These are phyloP conservation scores for Rutilus rutilus DNA, from an alignment of 2,113 vertebrate species.

Conservation along the genomic window DNA sequence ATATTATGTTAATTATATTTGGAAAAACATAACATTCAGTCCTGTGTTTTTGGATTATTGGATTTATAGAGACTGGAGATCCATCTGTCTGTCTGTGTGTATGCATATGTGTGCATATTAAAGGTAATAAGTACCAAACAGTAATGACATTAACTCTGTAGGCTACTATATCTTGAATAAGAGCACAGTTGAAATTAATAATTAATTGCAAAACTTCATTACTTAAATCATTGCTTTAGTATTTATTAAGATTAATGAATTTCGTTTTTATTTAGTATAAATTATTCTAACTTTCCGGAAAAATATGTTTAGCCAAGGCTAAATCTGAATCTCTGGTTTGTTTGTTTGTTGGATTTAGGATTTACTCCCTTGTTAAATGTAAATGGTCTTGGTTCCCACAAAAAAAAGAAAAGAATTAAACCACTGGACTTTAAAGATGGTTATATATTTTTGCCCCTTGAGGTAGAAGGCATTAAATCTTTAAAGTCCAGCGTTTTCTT, in stretches of 20 bases:
- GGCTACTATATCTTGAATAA: too few relatives aligned
- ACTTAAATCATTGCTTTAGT: neutral
- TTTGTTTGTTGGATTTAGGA: neutral
- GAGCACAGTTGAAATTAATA: neutral
- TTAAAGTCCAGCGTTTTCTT: conserved; percentile 45
- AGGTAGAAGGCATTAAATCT: too few relatives aligned
- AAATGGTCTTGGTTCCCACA: neutral
- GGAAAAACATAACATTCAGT: neutral
- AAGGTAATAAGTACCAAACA: too few relatives aligned
- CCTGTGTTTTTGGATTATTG: neutral
- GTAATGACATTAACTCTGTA: too few relatives aligned
- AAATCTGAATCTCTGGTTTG: neutral
- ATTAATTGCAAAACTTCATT: neutral
- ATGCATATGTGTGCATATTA: too few relatives aligned
- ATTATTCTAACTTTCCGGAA: neutral
- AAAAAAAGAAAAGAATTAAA: neutral
- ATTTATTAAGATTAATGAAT: neutral
- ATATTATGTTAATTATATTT: conserved; percentile 5
- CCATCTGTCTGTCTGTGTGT: too few relatives aligned
- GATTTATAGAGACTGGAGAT: neutral
- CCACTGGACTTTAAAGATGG: too few relatives aligned
- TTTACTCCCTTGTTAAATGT: neutral
- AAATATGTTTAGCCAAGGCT: neutral
- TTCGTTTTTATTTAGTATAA: neutral
- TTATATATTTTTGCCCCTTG: too few relatives aligned